Conservation (phyloP, 2,888 invertebrate species). For the Dicyrtomina minuta region DNA sequence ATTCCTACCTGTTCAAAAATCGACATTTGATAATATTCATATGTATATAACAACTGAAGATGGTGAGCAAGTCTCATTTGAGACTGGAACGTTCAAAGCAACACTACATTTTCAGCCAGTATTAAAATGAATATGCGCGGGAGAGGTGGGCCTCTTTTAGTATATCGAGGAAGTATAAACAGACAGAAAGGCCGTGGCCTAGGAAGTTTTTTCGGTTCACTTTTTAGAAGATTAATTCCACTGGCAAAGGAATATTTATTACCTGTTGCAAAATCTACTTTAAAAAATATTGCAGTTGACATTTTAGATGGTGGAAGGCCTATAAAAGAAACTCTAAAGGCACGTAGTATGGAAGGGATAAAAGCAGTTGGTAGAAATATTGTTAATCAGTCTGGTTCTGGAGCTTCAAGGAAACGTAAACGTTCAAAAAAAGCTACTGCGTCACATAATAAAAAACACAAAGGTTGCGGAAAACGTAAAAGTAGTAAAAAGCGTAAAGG, state of each 20-base stretch:
- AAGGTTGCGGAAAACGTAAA: neutral
- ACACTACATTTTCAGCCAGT: no score
- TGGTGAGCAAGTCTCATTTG: no score
- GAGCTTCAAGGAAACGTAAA: constrained; percentile 9
- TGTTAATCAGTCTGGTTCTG: constrained; percentile 23
- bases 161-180: no score
- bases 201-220: no score
- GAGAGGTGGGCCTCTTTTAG: no score
- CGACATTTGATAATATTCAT: constrained; percentile 22
- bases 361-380: constrained; percentile 17
- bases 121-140: no score
- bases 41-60: constrained; percentile 23
- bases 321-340: constrained; percentile 7
- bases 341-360: constrained; percentile 6
- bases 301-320: neutral
- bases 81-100: no score
- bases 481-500: neutral
- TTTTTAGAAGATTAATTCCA: no score
- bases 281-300: constrained; percentile 5
- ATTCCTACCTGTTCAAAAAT: no score
- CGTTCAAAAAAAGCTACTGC: neutral
- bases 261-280: constrained; percentile 11
- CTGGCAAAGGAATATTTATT: constrained; percentile 1
- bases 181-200: no score
- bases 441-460: no score